Conservation (phyloP, 2,888 invertebrate species). For the Buathra laborator region DNA sequence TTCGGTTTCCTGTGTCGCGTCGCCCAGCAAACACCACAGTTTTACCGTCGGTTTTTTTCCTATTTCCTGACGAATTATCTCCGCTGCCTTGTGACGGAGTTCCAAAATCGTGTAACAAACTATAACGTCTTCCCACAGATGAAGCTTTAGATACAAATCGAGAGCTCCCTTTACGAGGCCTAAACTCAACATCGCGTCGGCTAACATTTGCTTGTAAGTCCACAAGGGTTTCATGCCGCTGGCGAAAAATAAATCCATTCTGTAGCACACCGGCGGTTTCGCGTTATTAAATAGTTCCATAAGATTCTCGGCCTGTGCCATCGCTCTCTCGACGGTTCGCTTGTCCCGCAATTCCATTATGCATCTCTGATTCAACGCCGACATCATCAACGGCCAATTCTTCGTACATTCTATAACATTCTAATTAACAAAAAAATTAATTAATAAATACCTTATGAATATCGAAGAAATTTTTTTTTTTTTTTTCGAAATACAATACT, state of each 20-base stretch:
- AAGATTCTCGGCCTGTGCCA: slow-evolving; percentile 94
- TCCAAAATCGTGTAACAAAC: slow-evolving; percentile 95
- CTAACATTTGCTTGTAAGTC: slow-evolving; percentile 92
- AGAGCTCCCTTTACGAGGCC: slow-evolving; percentile 95
- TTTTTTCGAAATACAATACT: slow-evolving; percentile 18
- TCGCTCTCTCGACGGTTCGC: slow-evolving; percentile 94
- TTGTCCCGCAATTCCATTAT: slow-evolving; percentile 91
- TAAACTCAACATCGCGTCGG: slow-evolving; percentile 91
- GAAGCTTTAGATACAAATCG: slow-evolving; percentile 91
- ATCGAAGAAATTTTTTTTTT: background rate
- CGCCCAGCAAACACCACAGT: slow-evolving; percentile 96
- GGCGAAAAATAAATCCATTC: slow-evolving; percentile 89
- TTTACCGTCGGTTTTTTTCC: slow-evolving; percentile 93
- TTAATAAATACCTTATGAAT: background rate
- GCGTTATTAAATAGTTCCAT: slow-evolving; percentile 87
- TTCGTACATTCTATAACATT: slow-evolving; percentile 83
- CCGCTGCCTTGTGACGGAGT: slow-evolving; percentile 94
- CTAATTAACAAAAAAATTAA: slow-evolving; percentile 69
- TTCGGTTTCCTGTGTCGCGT: slow-evolving; percentile 91
- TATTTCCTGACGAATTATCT: slow-evolving; percentile 93
- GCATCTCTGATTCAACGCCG: slow-evolving; percentile 92
- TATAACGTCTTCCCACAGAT: slow-evolving; percentile 97
- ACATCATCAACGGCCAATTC: slow-evolving; percentile 91
- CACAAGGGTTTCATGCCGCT: slow-evolving; percentile 91
- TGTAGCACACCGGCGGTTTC: slow-evolving; percentile 84